Base-by-base conservation (phyloP, 1,140 invertebrate genomes). In the Brachionus sp. region DNA sequence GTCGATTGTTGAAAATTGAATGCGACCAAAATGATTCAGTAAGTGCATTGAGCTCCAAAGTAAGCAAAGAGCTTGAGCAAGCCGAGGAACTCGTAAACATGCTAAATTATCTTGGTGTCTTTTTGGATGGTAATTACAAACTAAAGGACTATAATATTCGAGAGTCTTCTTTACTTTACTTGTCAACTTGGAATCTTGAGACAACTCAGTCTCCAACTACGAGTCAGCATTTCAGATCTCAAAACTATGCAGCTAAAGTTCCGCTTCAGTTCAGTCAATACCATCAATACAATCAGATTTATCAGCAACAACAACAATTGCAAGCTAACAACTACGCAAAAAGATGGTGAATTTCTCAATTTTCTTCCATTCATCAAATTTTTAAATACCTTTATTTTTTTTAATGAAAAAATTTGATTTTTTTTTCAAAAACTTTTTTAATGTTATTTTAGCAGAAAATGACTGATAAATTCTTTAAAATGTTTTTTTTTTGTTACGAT, bases 151-250 rank as follows among this genome's bases (percentile, higher is more conserved):
- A 78, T 10, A 62, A 62, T 13, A 78, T 78, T 53, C 29, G 75
- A 53, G 75, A 78, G 29, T 78, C 75, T 9, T 78, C 75, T 23
- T 62, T 78, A 42, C 75, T 78, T 29, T 78, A 78, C 19, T 57
- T 78, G 37, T 42, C 16, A 12, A 42, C 35, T 12, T 37, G 33
- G 16, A 53, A 6, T 10, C 6, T 10, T 7, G 46, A 33, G 5
- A 23, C 16, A 7, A n/a, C 19, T 53, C 75, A 78, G 19, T 62
- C 75, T 9, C 75, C 75, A 78, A 62, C 75, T n/a, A 33, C 2
- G n/a, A 70, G 66, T 70, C 66, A 70, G 19, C 35, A 42, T 37
- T 70, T 39, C 12, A 35, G 12, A 19, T 1, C 66, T 16, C 29
- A 37, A 1, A 39, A 7, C 9, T 70, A 37, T 19, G 3, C n/a